These are phyloP conservation scores for Pseudachorutes palmiensis DNA, from an alignment of 1,140 invertebrate genomes.

Conservation along the genomic window DNA sequence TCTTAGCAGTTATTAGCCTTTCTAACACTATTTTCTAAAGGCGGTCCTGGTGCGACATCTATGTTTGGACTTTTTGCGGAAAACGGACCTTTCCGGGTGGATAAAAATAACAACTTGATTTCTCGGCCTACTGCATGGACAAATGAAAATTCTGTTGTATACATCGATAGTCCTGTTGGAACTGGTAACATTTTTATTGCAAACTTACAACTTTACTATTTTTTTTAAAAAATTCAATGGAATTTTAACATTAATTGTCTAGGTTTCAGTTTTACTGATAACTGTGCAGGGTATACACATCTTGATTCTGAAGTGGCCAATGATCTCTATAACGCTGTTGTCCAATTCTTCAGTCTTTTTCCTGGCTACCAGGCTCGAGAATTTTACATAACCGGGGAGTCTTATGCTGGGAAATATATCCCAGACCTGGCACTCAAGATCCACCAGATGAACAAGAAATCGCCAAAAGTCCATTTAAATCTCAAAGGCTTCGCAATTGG, in stretches of 20 bases:
- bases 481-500: constrained; percentile 47
- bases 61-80: constrained; percentile 50
- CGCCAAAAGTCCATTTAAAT: constrained; percentile 18
- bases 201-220: background rate
- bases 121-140: constrained; percentile 45
- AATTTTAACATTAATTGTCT: background rate
- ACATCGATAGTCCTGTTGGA: constrained; percentile 51
- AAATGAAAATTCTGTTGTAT: constrained; percentile 46
- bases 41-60: constrained; percentile 49
- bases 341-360: constrained; percentile 44
- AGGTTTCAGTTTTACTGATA: constrained; percentile 39
- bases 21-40: constrained; percentile 27
- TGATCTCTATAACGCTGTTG: constrained; percentile 44
- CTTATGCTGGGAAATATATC: constrained; percentile 54
- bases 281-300: constrained; percentile 39
- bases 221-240: background rate
- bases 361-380: constrained; percentile 40
- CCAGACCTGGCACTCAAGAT: constrained; percentile 68
- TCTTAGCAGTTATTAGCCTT: no score
- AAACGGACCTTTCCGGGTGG: constrained; percentile 46
- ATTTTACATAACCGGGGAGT: constrained; percentile 45
- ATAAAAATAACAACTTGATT: constrained; percentile 41
- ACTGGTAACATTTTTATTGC: constrained; percentile 32
- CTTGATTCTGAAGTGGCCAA: constrained; percentile 45
- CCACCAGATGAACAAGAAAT: constrained; percentile 51